Base-by-base conservation (phyloP, 2,888 invertebrate species). In the Meghimatium bilineatum region DNA sequence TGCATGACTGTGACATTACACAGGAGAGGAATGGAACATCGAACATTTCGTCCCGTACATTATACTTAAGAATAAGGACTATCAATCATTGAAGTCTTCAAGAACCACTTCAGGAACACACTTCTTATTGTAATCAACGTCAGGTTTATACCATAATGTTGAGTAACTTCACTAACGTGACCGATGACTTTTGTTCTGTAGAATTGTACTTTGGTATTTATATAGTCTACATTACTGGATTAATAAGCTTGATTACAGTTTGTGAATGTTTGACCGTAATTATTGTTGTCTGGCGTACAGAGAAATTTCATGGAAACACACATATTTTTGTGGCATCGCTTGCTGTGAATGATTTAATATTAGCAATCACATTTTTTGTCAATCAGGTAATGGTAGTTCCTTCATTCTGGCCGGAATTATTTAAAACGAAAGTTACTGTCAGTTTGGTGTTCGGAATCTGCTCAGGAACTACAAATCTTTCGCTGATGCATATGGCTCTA, bases 281-380 rank as follows among this genome's bases (percentile, higher is more conserved):
- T n/a, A 29, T 77, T n/a, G 34, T 60, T n/a, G 49, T 69, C 8
- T 38, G 34, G 67, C 17, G 34, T 14, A 69, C 71, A 12, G 5
- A 49, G 49, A 36, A n/a, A 29, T n/a, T 82, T 2, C 82, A 66
- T 49, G n/a, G 29, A 3, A 44, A 63, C 69, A 32, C 82, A 20
- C 38, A 82, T 32, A 44, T 67, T 1, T 76, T 34, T n/a, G 29
- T 52, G n/a, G 2, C 38, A 26, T 80, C 71, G 6, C 32, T 72
- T 52, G 67, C 80, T 1, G 38, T 72, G 1, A 75, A 52, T 26
- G 75, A 56, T 26, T 6, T 75, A 6, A 23, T 56, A 34, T 1
- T 60, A 29, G 26, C 32, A 23, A 3, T 75, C 23, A 10, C 72
- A 10, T 34, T 60, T n/a, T 1, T 72, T 34, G 17, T 20, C n/a